These are phyloP conservation scores for Battus philenor DNA, from an alignment of 1,140 invertebrate genomes.

Conservation along the genomic window DNA sequence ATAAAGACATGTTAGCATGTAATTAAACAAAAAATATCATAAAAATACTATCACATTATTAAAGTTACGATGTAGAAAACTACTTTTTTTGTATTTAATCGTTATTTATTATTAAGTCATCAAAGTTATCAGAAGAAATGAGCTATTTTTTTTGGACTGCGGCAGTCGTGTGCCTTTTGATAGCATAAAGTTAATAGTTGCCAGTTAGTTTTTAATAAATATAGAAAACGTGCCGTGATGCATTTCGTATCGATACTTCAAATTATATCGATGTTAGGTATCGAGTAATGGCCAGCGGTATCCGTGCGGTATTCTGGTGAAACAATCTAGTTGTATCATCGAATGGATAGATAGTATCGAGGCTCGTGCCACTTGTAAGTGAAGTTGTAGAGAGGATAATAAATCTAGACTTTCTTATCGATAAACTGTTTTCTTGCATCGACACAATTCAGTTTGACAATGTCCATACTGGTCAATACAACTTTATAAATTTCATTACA, in stretches of 20 bases:
- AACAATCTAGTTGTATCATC: constrained; percentile 60
- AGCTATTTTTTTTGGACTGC: not conserved
- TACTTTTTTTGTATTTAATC: too few relatives aligned
- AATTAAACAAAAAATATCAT: too few relatives aligned
- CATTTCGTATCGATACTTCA: constrained; percentile 26
- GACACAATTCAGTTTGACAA: constrained; percentile 3
- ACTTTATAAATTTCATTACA: not conserved
- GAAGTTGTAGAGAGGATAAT: constrained; percentile 32
- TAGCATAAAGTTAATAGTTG: not conserved
- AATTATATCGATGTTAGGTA: constrained; percentile 37
- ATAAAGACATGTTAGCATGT: too few relatives aligned
- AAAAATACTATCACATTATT: too few relatives aligned
- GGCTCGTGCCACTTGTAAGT: constrained; percentile 58
- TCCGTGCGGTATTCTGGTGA: constrained; percentile 33
- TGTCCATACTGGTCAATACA: constrained; percentile 15
- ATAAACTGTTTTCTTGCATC: constrained; percentile 11
- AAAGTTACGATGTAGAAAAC: too few relatives aligned
- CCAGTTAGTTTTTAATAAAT: constrained; percentile 2
- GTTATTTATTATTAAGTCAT: not conserved
- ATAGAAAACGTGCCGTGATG: not conserved
- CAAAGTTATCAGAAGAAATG: not conserved
- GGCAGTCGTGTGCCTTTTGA: not conserved
- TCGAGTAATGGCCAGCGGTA: constrained; percentile 35
- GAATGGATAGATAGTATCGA: constrained; percentile 45
- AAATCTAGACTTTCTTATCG: constrained; percentile 17